Evolutionary conservation across 1,140 invertebrate genomes (phyloP).

Genomic region (Micrasema minimum): DNA sequence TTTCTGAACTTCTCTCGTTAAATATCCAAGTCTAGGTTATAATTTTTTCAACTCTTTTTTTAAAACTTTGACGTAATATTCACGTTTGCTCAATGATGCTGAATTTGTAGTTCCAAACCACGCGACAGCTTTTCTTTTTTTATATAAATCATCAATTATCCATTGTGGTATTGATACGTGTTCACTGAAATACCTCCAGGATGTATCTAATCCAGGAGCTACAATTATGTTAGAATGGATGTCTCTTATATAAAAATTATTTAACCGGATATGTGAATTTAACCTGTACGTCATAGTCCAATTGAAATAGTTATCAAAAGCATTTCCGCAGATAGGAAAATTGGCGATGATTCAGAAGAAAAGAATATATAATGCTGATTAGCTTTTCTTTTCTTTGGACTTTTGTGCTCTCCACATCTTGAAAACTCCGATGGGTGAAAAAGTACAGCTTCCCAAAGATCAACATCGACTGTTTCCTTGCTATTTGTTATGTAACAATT

Average conservation of each 20-base stretch:
- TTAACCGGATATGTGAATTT: constrained; percentile 66
- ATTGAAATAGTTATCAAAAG: constrained; percentile 67
- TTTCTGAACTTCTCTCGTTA: constrained; percentile 74
- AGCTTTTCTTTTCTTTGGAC: constrained; percentile 49
- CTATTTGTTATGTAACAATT: constrained; percentile 60
- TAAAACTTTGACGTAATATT: constrained; percentile 69
- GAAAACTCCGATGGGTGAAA: constrained; percentile 62
- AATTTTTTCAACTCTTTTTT: constrained; percentile 63
- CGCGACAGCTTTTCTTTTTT: constrained; percentile 66
- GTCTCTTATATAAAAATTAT: constrained; percentile 64
- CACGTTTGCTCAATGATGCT: constrained; percentile 66
- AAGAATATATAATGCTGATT: constrained; percentile 67
- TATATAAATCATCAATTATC: constrained; percentile 53
- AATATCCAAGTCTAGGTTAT: constrained; percentile 68
- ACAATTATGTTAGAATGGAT: constrained; percentile 46
- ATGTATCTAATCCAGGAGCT: constrained; percentile 58
- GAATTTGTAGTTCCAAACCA: constrained; percentile 81
- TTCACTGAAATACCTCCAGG: constrained; percentile 57
- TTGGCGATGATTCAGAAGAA: constrained; percentile 66
- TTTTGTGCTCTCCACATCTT: background rate
- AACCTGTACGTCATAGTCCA: constrained; percentile 71
- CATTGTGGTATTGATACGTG: constrained; percentile 57
- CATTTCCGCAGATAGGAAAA: constrained; percentile 57
- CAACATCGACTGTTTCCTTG: constrained; percentile 56
- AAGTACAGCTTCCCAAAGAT: constrained; percentile 61